Conservation (phyloP, 2,888 invertebrate species). For the Catonia carolina region DNA sequence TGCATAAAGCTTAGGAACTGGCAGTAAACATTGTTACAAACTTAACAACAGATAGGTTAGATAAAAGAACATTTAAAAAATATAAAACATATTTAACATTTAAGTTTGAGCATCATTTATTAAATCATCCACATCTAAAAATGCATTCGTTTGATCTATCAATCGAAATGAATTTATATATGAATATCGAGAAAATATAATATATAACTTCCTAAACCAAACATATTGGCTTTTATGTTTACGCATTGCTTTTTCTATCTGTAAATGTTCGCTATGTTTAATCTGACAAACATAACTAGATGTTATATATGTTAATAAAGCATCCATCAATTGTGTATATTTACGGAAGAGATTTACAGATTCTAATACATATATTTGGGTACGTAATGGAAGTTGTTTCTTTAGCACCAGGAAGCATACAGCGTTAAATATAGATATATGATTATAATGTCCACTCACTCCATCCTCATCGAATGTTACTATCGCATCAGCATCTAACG, state of each 20-base stretch:
- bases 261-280: conserved; percentile 25
- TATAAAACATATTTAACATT: too few relatives aligned
- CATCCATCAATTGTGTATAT: conserved; percentile 75
- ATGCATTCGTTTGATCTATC: conserved; percentile 58
- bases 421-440: conserved; percentile 76
- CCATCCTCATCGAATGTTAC: conserved; percentile 93
- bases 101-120: too few relatives aligned
- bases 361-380: conserved; percentile 75
- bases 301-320: conserved; percentile 70
- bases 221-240: conserved; percentile 82
- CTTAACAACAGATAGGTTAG: too few relatives aligned
- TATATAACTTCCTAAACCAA: conserved; percentile 89
- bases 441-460: conserved; percentile 89
- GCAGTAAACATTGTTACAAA: too few relatives aligned
- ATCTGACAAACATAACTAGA: conserved; percentile 65
- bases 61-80: too few relatives aligned
- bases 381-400: conserved; percentile 50
- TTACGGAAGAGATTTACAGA: conserved; percentile 80
- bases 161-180: conserved; percentile 79
- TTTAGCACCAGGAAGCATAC: conserved; percentile 63
- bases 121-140: not conserved
- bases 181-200: conserved; percentile 83
- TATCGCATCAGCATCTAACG: conserved; percentile 66
- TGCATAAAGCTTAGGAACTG: too few relatives aligned
- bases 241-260: conserved; percentile 27